Percentiles rank a stretch among this genome's conserved stretches.
Conservation (phyloP, 1,140 invertebrate genomes). For the Drosophila nigrodunni region DNA sequence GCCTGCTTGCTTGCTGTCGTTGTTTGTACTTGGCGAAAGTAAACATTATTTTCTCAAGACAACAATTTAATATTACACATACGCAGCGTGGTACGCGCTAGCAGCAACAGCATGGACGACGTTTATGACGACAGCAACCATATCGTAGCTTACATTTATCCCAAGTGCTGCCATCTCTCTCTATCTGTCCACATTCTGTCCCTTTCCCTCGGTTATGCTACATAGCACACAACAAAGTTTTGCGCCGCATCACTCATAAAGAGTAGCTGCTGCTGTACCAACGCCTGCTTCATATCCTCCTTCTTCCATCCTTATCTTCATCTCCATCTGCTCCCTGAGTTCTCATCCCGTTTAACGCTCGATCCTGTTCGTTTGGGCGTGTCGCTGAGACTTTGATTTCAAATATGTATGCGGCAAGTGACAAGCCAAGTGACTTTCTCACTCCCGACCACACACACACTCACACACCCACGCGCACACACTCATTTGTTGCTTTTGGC, state of each 20-base stretch:
- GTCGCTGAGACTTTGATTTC: slow-evolving; percentile 51
- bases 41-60: slow-evolving; percentile 79
- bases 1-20: slow-evolving; percentile 30
- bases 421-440: neutral
- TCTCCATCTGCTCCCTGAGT: neutral
- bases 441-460: slow-evolving; percentile 13
- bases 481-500: slow-evolving; percentile 28
- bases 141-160: slow-evolving; percentile 48
- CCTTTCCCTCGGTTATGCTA: slow-evolving; percentile 12
- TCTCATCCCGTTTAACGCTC: slow-evolving; percentile 6
- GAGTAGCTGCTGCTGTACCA: slow-evolving; percentile 14
- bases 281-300: neutral
- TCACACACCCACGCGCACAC: neutral
- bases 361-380: slow-evolving; percentile 34
- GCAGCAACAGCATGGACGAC: slow-evolving; percentile 23
- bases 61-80: slow-evolving; percentile 82
- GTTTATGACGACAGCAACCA: slow-evolving; percentile 34
- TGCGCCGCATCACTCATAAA: slow-evolving; percentile 67
- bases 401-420: slow-evolving; percentile 41
- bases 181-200: neutral
- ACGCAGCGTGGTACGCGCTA: slow-evolving; percentile 55
- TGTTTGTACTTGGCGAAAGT: slow-evolving; percentile 63
- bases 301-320: too few species aligned
- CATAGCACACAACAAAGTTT: slow-evolving; percentile 63
- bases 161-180: slow-evolving; percentile 19